Percentiles rank a stretch among this genome's conserved stretches.
Conservation (phyloP, 2,888 invertebrate genomes). For the Serrognathus titanus region DNA sequence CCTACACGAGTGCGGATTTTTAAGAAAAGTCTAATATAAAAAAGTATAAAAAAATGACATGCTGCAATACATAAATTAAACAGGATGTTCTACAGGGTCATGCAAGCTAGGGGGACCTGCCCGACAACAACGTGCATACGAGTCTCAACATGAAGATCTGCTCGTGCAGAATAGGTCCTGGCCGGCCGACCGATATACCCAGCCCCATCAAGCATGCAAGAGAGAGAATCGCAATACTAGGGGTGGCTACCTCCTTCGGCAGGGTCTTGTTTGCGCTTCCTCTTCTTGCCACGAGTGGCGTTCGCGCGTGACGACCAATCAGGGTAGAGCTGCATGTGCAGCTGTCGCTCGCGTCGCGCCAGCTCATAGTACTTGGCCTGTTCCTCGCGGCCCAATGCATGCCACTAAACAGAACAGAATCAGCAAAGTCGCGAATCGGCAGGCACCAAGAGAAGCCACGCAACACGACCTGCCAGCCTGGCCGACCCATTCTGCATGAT, state of each 20-base stretch:
- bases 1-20: too few species aligned
- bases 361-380: constrained; percentile 99
- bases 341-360: constrained; percentile 97
- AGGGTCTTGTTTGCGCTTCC: constrained; percentile 98
- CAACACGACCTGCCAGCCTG: constrained; percentile 34
- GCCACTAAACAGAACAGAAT: constrained; percentile 77
- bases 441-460: constrained; percentile 37
- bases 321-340: constrained; percentile 98
- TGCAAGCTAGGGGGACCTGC: constrained; percentile 33
- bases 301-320: constrained; percentile 99
- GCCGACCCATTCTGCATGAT: constrained; percentile 26
- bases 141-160: constrained; percentile 27
- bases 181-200: constrained; percentile 45
- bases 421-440: constrained; percentile 35
- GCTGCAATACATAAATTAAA: constrained; percentile 11
- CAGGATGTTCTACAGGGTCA: constrained; percentile 18
- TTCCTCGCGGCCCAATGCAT: constrained; percentile 98
- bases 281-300: constrained; percentile 99
- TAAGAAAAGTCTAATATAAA: too few species aligned
- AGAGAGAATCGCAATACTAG: constrained; percentile 38
- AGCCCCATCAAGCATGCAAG: constrained; percentile 30
- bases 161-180: constrained; percentile 50
- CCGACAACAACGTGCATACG: constrained; percentile 40
- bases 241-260: constrained; percentile 88
- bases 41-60: not conserved